Base-by-base conservation (phyloP, 1,140 invertebrate species). In the Tetragnatha versicolor region DNA sequence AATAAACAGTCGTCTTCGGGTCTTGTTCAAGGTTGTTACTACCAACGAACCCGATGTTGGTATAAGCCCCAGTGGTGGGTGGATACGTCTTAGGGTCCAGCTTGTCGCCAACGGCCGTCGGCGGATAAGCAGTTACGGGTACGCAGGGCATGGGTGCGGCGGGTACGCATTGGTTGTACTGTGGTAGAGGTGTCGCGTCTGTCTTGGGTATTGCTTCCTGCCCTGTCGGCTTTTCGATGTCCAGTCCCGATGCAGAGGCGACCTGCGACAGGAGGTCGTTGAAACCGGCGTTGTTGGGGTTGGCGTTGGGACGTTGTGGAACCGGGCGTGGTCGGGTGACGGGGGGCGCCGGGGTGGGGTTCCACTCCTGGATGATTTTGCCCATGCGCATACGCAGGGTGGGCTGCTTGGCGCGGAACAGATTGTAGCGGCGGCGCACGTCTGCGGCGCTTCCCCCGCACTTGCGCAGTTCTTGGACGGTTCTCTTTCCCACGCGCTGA, bases 401-500 rank as follows among this genome's bases (percentile, higher is more conserved):
- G 1, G 76, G 63, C 27, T 79, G 76, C 4, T 79, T 79, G 2
- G 76, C 60, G 3, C 47, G 42, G 49, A 73, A 66, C 7, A 70
- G 47, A 33, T 73, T 73, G 42, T 70, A 75, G 22, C 70, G 33
- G 20, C 45, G 25, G 10, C 69, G 55, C 4, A 81, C 61, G 20
- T 51, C 76, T 5, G 51, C 77, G 6, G 80, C 80, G 45, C 7
- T 81, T 5, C 70, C 72, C 0, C 80, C 75, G 12, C 31, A 25
- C 63, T 73, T 66, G 22, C 76, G 20, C 3, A 81, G 29, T 60
- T 66, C 76, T 76, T 75, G 49, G 33, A 75, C 33, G 12, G 79
- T 79, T 70, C 66, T 42, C 87, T 93, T 94, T 2, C 94, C 93
- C 10, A 95, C 93, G 80, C 93, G 89, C 92, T 95, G 83, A 35